Conservation (phyloP, 2,113 vertebrate genomes). For the Atrichornis clamosus region DNA sequence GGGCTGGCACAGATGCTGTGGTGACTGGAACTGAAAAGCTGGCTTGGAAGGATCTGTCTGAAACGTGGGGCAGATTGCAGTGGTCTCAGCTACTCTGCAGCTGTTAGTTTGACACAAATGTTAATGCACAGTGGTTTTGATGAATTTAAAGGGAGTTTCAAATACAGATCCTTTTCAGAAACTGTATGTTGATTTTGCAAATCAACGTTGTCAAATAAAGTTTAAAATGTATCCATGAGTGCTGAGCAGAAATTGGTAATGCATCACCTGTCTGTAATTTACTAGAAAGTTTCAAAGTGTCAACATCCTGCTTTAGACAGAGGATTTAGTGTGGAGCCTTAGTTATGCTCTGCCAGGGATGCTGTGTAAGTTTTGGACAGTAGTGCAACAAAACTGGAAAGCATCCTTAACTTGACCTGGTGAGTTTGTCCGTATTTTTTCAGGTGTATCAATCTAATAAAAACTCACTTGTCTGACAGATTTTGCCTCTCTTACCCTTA, state of each 20-base stretch:
- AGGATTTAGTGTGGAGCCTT: background rate
- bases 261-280: background rate
- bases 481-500: background rate
- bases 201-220: background rate
- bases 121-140: background rate
- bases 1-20: background rate
- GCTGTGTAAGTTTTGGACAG: background rate
- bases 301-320: background rate
- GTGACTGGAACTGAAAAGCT: background rate
- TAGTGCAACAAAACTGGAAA: background rate
- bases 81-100: background rate
- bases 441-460: background rate
- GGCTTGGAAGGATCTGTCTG: too few relatives aligned
- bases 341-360: background rate
- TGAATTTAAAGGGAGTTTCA: background rate
- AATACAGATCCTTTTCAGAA: background rate
- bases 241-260: background rate
- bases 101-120: background rate
- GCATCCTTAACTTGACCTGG: background rate
- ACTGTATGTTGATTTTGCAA: background rate
- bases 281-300: background rate
- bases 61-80: accelerated
- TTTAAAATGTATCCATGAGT: background rate
- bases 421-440: background rate
- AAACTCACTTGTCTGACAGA: background rate